Conservation (phyloP, 2,113 vertebrate species). For the Pristiophorus japonicus region DNA sequence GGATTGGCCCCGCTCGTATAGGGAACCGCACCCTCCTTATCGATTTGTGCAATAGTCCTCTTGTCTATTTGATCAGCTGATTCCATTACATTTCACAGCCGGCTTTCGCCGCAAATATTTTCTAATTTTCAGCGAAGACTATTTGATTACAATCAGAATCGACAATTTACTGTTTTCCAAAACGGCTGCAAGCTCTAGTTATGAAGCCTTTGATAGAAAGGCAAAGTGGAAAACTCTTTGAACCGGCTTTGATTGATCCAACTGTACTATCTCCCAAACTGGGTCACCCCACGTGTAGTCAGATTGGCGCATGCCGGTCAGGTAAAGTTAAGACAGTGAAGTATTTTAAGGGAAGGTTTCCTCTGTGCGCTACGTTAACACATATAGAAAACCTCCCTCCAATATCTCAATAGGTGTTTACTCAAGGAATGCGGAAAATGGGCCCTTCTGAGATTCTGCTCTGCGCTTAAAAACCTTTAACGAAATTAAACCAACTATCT, state of each 20-base stretch:
- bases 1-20: background rate
- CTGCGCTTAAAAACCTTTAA: background rate
- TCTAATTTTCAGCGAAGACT: background rate
- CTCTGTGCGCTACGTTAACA: background rate
- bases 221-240: background rate
- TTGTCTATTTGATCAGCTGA: background rate
- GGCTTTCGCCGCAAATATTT: too few relatives aligned
- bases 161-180: background rate
- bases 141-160: background rate
- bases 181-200: background rate
- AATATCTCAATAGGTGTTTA: background rate
- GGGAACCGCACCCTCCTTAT: background rate
- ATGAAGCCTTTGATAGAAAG: background rate
- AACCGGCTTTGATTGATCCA: background rate
- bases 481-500: too few relatives aligned
- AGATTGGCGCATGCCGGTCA: background rate
- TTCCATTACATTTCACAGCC: background rate
- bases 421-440: background rate
- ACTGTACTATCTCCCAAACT: background rate
- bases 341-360: background rate
- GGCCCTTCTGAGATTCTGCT: background rate
- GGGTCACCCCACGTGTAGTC: background rate
- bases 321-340: background rate
- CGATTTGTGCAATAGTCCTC: too few relatives aligned
- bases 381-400: background rate